These are phyloP conservation scores for Mnemiopsis leidyi DNA, from an alignment of 37 sponge, comb jelly and placozoan species.

Conservation along the genomic window DNA sequence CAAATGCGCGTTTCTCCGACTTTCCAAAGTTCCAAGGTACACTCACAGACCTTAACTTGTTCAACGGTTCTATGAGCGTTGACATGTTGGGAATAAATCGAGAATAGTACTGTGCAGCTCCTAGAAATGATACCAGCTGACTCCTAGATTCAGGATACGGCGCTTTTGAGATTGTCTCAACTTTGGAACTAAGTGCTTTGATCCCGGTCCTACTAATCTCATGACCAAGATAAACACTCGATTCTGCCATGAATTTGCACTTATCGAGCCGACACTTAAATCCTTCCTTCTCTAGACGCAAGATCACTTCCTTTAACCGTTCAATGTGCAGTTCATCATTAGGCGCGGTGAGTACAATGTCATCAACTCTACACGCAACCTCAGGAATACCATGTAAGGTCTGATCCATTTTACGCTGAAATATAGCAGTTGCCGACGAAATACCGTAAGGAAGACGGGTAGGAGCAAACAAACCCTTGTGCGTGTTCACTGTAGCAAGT, in stretches of 20 bases:
- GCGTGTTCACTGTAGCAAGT: conserved; percentile 12
- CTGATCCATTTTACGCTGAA: conserved; percentile 41
- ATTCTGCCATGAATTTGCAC: not conserved
- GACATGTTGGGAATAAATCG: conserved; percentile 30
- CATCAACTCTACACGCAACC: conserved; percentile 44
- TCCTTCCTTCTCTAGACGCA: conserved; percentile 23
- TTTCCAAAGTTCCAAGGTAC: not conserved
- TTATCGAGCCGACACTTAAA: not conserved
- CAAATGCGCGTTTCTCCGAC: conserved; percentile 1
- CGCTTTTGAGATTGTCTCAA: conserved; percentile 4
- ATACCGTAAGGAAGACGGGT: not conserved
- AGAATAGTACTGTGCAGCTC: conserved; percentile 38
- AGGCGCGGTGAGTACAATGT: not conserved
- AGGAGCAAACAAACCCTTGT: not conserved
- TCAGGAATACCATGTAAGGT: not conserved
- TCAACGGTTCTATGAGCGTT: conserved; percentile 40
- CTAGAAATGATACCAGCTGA: conserved; percentile 1
- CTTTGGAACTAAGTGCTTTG: not conserved
- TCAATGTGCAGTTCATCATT: not conserved
- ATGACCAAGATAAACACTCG: not conserved
- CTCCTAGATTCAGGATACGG: not conserved
- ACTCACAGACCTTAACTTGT: conserved; percentile 36
- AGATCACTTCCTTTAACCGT: conserved; percentile 3
- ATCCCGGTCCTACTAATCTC: not conserved
- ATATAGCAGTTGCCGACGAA: conserved; percentile 2